Percentiles rank a stretch among this genome's conserved stretches.
Conservation (phyloP, 2,888 invertebrate species). For the Plutella xylostella region DNA sequence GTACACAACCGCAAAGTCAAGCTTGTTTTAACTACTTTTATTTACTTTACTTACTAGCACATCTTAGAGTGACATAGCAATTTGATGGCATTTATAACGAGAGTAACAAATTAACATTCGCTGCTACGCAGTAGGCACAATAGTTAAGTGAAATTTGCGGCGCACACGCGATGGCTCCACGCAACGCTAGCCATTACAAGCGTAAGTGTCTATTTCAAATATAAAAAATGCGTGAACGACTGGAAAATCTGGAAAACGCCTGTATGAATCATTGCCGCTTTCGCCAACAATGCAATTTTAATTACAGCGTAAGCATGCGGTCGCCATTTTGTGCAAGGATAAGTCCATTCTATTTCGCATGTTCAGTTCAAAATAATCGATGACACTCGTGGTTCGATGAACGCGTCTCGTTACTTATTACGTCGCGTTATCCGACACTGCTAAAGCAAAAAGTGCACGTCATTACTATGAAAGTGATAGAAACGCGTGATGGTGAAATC, state of each 20-base stretch:
- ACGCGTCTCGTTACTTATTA: too few species aligned
- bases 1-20: too few species aligned
- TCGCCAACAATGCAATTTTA: conserved; percentile 47
- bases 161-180: conserved; percentile 47
- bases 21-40: too few species aligned
- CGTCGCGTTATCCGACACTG: too few species aligned
- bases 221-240: conserved; percentile 39
- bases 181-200: conserved; percentile 45
- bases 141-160: conserved; percentile 45
- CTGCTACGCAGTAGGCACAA: conserved; percentile 11
- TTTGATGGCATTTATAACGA: conserved; percentile 2
- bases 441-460: too few species aligned
- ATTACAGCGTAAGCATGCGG: conserved; percentile 27
- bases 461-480: conserved; percentile 13
- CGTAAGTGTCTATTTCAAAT: conserved; percentile 31
- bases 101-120: conserved; percentile 7
- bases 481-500: conserved; percentile 15
- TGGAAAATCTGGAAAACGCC: conserved; percentile 52
- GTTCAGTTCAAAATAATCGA: too few species aligned
- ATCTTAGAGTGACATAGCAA: too few species aligned
- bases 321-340: too few species aligned
- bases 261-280: conserved; percentile 53
- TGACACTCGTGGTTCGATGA: too few species aligned
- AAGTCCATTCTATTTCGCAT: too few species aligned
- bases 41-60: too few species aligned